A percentile compares a stretch with the other conserved stretches of the same genome.
phyloP scores from a whole-genome alignment of 2,888 invertebrate species.

The Mellilla xanthometata region DNA sequence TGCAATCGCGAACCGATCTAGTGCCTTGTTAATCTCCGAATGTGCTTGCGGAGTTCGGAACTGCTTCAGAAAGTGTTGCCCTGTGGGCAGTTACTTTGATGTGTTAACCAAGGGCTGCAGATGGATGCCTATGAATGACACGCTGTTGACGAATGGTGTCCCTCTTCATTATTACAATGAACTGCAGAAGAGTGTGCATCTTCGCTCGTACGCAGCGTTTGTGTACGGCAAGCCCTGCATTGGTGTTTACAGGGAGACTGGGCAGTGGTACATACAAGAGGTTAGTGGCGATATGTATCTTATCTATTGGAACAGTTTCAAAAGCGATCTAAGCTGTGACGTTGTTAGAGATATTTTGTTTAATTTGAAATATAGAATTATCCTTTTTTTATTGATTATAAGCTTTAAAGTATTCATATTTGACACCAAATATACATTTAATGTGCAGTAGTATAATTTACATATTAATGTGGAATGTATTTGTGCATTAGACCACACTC shows the following conservation, averaged over 20 bases:
- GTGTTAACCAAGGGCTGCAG: constrained; percentile 36
- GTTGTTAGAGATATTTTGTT: too few relatives aligned
- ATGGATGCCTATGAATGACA: constrained; percentile 36
- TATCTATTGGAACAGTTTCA: too few relatives aligned
- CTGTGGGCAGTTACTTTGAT: constrained; percentile 40
- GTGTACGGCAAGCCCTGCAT: constrained; percentile 44
- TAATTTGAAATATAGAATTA: too few relatives aligned
- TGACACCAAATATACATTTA: too few relatives aligned
- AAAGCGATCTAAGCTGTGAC: too few relatives aligned
- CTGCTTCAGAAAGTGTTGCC: constrained; percentile 68
- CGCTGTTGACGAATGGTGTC: constrained; percentile 41
- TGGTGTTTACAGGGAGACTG: constrained; percentile 42
- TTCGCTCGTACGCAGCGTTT: constrained; percentile 40
- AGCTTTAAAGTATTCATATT: too few relatives aligned
- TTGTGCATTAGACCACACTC: too few relatives aligned
- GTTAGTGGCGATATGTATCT: too few relatives aligned
- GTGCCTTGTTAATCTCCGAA: background rate
- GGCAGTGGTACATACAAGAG: constrained; percentile 56
- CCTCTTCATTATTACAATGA: constrained; percentile 38
- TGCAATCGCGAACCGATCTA: constrained; percentile 24
- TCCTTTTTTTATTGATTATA: too few relatives aligned
- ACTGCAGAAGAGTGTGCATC: constrained; percentile 37
- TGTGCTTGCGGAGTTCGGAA: constrained; percentile 43
- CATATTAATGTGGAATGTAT: too few relatives aligned
- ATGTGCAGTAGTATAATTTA: too few relatives aligned